A percentile compares a stretch with the other conserved stretches of the same genome.
phyloP scores from a whole-genome alignment of 2,888 invertebrate genomes.

The Cecidostiba fungosa region DNA sequence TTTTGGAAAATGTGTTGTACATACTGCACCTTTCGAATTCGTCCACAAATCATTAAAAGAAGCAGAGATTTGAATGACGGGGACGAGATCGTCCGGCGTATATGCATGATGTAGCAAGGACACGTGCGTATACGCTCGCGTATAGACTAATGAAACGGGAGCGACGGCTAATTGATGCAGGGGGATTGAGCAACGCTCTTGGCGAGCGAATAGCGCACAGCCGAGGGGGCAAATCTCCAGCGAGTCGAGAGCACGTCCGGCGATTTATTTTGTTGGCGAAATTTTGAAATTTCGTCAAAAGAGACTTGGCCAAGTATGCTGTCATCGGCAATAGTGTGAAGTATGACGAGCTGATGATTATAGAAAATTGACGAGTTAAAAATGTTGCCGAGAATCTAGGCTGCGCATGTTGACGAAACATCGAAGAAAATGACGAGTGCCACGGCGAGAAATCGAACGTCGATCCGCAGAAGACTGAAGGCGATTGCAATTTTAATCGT shows the following conservation, averaged over 20 bases:
- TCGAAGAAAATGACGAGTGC: no score
- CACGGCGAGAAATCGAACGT: no score
- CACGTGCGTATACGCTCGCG: slow-evolving; percentile 28
- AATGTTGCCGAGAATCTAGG: not conserved
- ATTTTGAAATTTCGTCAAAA: not conserved
- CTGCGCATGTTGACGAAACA: no score
- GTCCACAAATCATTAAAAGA: not conserved
- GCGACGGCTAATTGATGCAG: slow-evolving; percentile 68
- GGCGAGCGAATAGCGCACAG: not conserved
- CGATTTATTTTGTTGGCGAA: not conserved
- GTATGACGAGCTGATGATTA: not conserved
- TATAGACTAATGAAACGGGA: slow-evolving; percentile 67
- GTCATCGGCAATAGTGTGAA: no score
- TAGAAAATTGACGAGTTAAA: not conserved
- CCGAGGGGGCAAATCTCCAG: slow-evolving; percentile 52
- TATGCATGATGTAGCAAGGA: not conserved
- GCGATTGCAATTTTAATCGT: not conserved
- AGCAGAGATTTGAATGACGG: not conserved
- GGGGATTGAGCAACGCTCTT: slow-evolving; percentile 69
- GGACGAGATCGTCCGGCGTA: not conserved
- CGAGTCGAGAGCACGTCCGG: not conserved
- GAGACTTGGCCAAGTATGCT: no score
- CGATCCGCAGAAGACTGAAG: no score
- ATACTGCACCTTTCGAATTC: no score
- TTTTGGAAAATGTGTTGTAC: no score